Evolutionary conservation across 2,113 vertebrate species (phyloP).

Genomic region (Nycticorax nycticorax): DNA sequence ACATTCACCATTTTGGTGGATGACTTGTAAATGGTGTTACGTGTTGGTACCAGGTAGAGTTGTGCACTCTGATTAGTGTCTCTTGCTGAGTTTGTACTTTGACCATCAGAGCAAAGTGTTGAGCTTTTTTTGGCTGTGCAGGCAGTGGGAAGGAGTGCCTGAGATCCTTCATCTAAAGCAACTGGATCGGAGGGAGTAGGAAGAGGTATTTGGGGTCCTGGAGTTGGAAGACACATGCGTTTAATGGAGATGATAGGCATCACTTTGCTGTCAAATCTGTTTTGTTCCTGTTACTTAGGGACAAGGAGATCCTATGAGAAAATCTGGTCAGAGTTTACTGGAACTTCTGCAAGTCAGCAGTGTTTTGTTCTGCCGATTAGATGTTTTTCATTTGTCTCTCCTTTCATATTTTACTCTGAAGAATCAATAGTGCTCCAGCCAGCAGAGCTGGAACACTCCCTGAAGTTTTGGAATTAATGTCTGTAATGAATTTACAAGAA

Average conservation of each 20-base stretch:
- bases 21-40: neutral
- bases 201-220: neutral
- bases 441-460: neutral
- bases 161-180: neutral
- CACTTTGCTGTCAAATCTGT: neutral
- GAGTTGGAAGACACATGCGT: neutral
- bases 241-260: neutral
- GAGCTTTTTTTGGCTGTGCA: neutral
- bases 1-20: neutral
- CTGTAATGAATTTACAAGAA: neutral
- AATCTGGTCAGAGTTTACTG: neutral
- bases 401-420: neutral
- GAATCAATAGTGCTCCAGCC: neutral
- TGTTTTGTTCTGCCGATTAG: neutral
- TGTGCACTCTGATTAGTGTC: neutral
- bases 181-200: neutral
- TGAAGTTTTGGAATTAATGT: neutral
- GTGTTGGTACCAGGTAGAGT: neutral
- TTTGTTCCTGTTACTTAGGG: neutral
- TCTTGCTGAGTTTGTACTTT: neutral
- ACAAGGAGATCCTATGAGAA: neutral
- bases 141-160: neutral
- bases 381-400: neutral
- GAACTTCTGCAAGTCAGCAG: neutral
- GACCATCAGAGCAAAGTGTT: neutral